Base-by-base conservation (phyloP, 2,113 vertebrate species). In the Nestor notabilis region DNA sequence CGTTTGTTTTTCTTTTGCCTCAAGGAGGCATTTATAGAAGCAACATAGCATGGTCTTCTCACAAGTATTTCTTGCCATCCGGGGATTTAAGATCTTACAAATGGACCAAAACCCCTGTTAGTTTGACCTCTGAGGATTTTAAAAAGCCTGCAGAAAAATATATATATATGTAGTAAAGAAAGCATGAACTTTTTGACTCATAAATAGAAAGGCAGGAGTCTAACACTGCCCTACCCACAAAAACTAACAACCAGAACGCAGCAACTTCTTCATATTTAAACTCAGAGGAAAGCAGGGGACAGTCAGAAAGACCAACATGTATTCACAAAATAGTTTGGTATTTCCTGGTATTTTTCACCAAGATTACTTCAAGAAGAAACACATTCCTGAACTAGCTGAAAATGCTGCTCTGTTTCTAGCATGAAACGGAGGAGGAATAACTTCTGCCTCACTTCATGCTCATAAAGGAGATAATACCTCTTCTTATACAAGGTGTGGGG, bases 81-180 rank as follows among this genome's bases (percentile, higher is more conserved):
- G 9, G 95, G 95, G 95, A 94, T 94, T 95, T 66, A 43, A 93
- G 88, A 74, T 90, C 82, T 83, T 74, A 92, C 85, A 96, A 94
- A 94, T 86, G 95, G 96, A 94, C 90, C 92, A 77, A 91, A 86
- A 53, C 68, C 41, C 50, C 29, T 90, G 93, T 86, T 95, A 49
- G 90, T 95, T 82, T 93, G 95, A 97, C 95, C 96, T 93, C 92
- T 43, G 85, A 94, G 87, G 84, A 20, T 86, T 95, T 91, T 87
- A 90, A 95, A 95, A 95, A 94, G 95, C 90, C 85, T 56, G 68
- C 85, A 90, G 87, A 37, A 87, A 77, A 87, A 83, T 23, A 58
- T 58, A 86, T 82, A 82, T 61, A 68, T 41, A 43, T n/a, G n/a
- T 74, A 94, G 90, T 18, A 90, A 93, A 83, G 76, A 66, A 86